Evolutionary conservation across 2,888 invertebrate species (phyloP), one percentile per base, ranked within the genome.

Genomic region (Tenthredo mesomela): DNA sequence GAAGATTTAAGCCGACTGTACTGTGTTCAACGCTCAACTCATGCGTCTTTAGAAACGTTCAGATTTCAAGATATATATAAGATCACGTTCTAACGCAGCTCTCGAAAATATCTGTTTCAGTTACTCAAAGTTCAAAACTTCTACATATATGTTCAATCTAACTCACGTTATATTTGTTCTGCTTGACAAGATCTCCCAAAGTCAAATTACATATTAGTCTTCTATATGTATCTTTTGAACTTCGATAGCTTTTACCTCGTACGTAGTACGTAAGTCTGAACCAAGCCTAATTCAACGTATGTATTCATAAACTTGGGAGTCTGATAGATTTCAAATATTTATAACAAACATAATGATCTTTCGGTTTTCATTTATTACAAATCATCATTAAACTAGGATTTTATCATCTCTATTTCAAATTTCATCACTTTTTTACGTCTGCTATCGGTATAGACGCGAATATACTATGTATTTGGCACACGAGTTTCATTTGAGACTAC

Each of bases 1-100:
- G 80, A 80, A 80, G 80, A 80, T 40, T 80, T 80, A 61, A 80
- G 80, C 80, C 15, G 40, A 21, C 80, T 80, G 80, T 80, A 21
- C 80, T 80, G 80, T 80, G 80, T 80, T 80, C 37, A 61, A 80
- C 80, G 80, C 40, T 61, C 61, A 40, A 40, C n/a, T n/a, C n/a
- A 61, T 78, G 15, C 21, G 80, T 61, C 80, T 80, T 61, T 61
- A 15, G 58, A 61, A 80, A 61, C 80, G 40, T 61, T n/a, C 40
- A 78, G 78, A 80, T 80, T 61, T 58, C 58, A 61, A 80, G 58
- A 80, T 43, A 40, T 33, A 33, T 33, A 33, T 73, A 77, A 33
- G 50, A 33, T 77, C 77, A 33, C 77, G 12, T 40, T 61, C 3
- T 77, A 50, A 6, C n/a, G n/a, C n/a, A 25, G n/a, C 15, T 50